Conservation (phyloP, 2,888 invertebrate species). For the Lordiphosa andalusiaca region DNA sequence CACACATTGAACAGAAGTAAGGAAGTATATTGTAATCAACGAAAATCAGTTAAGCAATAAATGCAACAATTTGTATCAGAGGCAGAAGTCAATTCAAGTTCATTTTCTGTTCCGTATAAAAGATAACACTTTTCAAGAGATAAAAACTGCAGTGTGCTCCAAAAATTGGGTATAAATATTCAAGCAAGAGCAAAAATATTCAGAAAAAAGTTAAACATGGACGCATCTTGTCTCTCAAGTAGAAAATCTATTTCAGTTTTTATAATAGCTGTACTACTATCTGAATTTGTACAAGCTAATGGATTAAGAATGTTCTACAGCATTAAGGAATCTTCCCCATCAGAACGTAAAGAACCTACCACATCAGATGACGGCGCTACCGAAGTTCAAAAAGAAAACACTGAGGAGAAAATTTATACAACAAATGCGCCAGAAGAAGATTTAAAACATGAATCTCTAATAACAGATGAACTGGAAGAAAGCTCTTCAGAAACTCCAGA, state of each 20-base stretch:
- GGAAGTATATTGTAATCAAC: conserved; percentile 19
- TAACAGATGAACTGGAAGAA: background rate
- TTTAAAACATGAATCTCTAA: background rate
- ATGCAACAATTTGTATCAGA: conserved; percentile 17
- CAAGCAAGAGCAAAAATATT: conserved; percentile 13
- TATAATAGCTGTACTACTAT: too few species aligned
- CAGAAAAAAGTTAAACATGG: background rate
- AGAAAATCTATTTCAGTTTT: too few species aligned
- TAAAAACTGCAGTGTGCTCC: conserved; percentile 23
- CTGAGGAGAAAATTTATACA: background rate
- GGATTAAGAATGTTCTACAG: too few species aligned
- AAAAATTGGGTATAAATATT: conserved; percentile 20
- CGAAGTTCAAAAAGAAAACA: too few species aligned
- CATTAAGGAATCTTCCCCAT: too few species aligned
- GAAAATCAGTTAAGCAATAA: conserved; percentile 9
- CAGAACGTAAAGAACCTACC: too few species aligned
- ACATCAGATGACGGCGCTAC: too few species aligned
- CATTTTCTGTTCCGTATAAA: conserved; percentile 10
- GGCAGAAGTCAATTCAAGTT: conserved; percentile 12
- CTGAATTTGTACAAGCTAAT: too few species aligned
- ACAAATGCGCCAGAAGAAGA: background rate
- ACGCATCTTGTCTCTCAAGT: too few species aligned
- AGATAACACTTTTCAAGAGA: conserved; percentile 26
- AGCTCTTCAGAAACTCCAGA: background rate
- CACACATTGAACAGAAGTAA: background rate